These are phyloP conservation scores for Mythimna impura DNA, from an alignment of 2,888 invertebrate genomes.

Conservation along the genomic window DNA sequence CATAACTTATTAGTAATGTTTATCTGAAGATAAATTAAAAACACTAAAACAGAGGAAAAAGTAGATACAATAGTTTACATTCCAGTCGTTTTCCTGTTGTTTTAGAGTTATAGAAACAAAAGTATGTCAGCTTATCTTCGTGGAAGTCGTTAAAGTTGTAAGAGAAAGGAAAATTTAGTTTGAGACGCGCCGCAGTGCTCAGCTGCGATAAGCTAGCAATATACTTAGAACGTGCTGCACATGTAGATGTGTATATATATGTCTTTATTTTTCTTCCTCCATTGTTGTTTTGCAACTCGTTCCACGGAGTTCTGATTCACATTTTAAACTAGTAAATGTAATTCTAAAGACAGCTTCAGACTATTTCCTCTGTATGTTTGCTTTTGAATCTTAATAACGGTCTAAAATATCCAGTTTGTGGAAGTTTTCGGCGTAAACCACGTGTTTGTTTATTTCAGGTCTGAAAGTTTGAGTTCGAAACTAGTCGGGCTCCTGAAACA, in stretches of 20 bases:
- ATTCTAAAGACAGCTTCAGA: not conserved
- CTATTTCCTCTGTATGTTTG: not conserved
- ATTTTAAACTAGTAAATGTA: too few species aligned
- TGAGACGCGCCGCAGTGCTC: constrained; percentile 10
- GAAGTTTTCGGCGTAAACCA: not conserved
- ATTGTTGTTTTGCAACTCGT: constrained; percentile 4
- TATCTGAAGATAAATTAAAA: constrained; percentile 14
- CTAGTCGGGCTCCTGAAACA: not conserved
- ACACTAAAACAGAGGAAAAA: not conserved
- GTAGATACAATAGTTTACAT: not conserved
- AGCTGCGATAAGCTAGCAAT: constrained; percentile 25
- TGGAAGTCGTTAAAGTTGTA: constrained; percentile 49
- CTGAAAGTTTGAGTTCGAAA: not conserved
- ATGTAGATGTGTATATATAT: constrained; percentile 3
- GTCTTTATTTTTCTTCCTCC: not conserved
- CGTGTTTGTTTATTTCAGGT: not conserved
- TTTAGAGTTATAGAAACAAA: constrained; percentile 19
- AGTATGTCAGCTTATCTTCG: constrained; percentile 49
- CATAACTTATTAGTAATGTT: constrained; percentile 1
- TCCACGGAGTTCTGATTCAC: not conserved
- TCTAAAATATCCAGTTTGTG: not conserved
- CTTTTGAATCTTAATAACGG: not conserved
- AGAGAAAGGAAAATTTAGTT: constrained; percentile 50
- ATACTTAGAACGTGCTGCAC: constrained; percentile 26
- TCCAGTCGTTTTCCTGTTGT: constrained; percentile 36